A percentile compares a stretch with the other conserved stretches of the same genome.
Conservation (phyloP, 2,888 invertebrate species). For the Hesperia comma region DNA sequence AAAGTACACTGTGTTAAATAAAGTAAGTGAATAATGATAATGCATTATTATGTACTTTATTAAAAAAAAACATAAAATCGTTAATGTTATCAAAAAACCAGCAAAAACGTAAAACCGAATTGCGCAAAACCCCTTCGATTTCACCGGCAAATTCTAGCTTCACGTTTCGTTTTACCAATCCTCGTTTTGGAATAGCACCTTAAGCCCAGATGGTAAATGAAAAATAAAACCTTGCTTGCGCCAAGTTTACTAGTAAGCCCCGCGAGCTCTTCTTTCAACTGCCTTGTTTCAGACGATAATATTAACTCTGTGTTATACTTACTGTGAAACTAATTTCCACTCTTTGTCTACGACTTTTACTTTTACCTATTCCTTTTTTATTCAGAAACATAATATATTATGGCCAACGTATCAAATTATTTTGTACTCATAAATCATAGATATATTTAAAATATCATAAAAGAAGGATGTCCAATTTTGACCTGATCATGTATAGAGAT, state of each 20-base stretch:
- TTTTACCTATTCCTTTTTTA: background rate
- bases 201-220: constrained; percentile 60
- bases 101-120: constrained; percentile 1
- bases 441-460: no score
- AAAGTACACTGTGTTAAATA: no score
- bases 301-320: constrained; percentile 44
- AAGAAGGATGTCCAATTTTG: no score
- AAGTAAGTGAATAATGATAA: no score
- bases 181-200: constrained; percentile 50
- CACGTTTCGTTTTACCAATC: constrained; percentile 56
- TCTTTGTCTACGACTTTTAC: background rate
- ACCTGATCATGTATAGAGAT: no score
- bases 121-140: constrained; percentile 41
- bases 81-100: background rate
- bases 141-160: constrained; percentile 47
- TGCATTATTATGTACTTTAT: no score
- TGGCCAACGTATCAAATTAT: no score
- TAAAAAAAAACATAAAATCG: no score
- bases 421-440: no score
- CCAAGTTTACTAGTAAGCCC: constrained; percentile 46
- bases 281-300: constrained; percentile 56
- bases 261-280: constrained; percentile 49
- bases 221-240: constrained; percentile 61
- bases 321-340: constrained; percentile 6
- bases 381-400: no score